A percentile compares a stretch with the other conserved stretches of the same genome.
Evolutionary conservation across 1,140 invertebrate species (phyloP).

Genomic region (Agrilus planipennis): DNA sequence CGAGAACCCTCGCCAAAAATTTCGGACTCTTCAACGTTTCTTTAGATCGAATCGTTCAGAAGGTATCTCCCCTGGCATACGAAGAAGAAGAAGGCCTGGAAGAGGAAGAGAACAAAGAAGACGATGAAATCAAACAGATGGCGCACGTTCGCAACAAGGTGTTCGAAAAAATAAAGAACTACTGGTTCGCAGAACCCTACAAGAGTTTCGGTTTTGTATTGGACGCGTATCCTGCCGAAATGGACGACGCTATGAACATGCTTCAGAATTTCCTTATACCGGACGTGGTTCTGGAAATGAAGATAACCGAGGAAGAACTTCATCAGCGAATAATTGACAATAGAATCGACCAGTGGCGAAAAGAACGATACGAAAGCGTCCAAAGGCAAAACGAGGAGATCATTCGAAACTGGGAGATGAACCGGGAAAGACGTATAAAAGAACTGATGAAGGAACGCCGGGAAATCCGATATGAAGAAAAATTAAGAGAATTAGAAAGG

Average conservation of each 20-base stretch:
- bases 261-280: constrained; percentile 37
- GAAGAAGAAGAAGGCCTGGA: too few species aligned
- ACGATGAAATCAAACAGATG: constrained; percentile 38
- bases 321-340: constrained; percentile 26
- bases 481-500: constrained; percentile 10
- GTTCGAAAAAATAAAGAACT: constrained; percentile 34
- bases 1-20: constrained; percentile 37
- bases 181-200: constrained; percentile 38
- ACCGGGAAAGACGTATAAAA: constrained; percentile 19
- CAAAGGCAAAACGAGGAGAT: constrained; percentile 24
- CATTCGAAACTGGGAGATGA: constrained; percentile 18
- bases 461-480: constrained; percentile 18
- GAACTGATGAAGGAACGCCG: constrained; percentile 18
- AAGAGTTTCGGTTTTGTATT: constrained; percentile 38
- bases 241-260: constrained; percentile 39
- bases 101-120: too few species aligned
- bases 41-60: not conserved
- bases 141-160: constrained; percentile 27
- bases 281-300: constrained; percentile 40
- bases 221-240: constrained; percentile 42
- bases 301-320: constrained; percentile 27
- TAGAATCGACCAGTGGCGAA: constrained; percentile 28
- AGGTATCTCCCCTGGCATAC: too few species aligned
- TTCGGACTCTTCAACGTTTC: constrained; percentile 37
- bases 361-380: constrained; percentile 26